Evolutionary conservation across 2,797 vertebrate genomes (phyloP).

Genomic region (Pempheris klunzingeri): DNA sequence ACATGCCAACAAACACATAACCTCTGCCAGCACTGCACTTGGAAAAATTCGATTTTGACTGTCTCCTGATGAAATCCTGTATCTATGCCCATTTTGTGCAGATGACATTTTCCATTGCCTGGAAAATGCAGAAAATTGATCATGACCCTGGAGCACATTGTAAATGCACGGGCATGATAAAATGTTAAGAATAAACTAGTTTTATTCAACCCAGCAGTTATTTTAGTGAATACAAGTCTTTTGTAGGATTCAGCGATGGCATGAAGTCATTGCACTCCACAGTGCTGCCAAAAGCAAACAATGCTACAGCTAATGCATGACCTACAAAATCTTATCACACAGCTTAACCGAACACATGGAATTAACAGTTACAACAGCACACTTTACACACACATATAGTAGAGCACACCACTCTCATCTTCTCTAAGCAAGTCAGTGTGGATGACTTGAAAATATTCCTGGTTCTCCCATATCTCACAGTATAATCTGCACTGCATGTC

Average conservation of each 20-base stretch:
- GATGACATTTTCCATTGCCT: slow-evolving; percentile 13
- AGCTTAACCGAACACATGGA: not conserved
- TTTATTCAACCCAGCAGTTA: slow-evolving; percentile 31
- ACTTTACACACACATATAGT: not conserved
- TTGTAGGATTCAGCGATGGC: slow-evolving; percentile 11
- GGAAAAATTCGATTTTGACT: slow-evolving; percentile 8
- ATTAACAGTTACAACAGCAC: not conserved
- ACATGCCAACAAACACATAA: not conserved
- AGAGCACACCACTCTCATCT: not conserved
- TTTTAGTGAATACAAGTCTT: slow-evolving; percentile 23
- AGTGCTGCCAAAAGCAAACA: slow-evolving; percentile 12
- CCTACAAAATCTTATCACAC: slow-evolving; percentile 5
- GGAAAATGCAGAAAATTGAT: slow-evolving; percentile 20
- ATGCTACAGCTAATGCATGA: slow-evolving; percentile 1
- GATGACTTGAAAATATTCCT: slow-evolving; percentile 27
- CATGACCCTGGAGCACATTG: slow-evolving; percentile 10
- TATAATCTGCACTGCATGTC: too few relatives aligned
- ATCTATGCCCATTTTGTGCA: slow-evolving; percentile 1
- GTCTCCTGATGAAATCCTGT: slow-evolving; percentile 1
- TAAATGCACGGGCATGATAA: slow-evolving; percentile 26
- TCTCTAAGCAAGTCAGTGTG: not conserved
- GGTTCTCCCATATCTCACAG: slow-evolving; percentile 11
- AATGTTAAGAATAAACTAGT: slow-evolving; percentile 7
- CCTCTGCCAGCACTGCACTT: not conserved
- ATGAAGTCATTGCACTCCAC: not conserved